Evolutionary conservation across 1,140 invertebrate species (phyloP).

Genomic region (Drosophila repleta): DNA sequence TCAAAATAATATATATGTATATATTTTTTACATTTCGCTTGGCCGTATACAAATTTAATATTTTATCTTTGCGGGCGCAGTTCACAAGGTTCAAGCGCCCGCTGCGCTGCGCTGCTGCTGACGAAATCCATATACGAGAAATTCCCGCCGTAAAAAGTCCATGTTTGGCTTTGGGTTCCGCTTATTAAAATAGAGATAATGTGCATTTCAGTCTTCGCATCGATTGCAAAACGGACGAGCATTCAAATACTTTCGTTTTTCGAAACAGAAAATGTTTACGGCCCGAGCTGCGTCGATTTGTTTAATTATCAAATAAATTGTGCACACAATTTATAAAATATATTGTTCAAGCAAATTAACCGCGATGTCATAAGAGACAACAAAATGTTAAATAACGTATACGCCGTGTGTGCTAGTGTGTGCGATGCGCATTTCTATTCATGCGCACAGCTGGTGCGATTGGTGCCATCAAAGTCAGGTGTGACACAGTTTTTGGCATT

Average conservation of each 20-base stretch:
- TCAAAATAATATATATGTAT: slow-evolving; percentile 6
- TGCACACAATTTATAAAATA: slow-evolving; percentile 45
- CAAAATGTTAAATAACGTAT: slow-evolving; percentile 73
- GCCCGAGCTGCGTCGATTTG: slow-evolving; percentile 35
- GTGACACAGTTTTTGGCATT: slow-evolving; percentile 76
- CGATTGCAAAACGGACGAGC: slow-evolving; percentile 10
- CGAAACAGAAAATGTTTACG: slow-evolving; percentile 6
- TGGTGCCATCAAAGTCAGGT: slow-evolving; percentile 64
- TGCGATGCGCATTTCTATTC: slow-evolving; percentile 70
- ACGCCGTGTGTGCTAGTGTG: slow-evolving; percentile 44
- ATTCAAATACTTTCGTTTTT: slow-evolving; percentile 61
- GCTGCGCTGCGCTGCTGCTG: neutral
- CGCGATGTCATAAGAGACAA: slow-evolving; percentile 62
- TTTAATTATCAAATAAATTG: slow-evolving; percentile 65
- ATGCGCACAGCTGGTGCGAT: slow-evolving; percentile 27
- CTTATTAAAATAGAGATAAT: neutral
- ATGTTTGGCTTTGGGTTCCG: neutral
- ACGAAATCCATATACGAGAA: slow-evolving; percentile 10
- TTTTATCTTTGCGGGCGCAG: slow-evolving; percentile 1
- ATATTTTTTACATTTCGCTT: slow-evolving; percentile 4
- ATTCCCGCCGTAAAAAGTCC: neutral
- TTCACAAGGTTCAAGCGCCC: slow-evolving; percentile 13
- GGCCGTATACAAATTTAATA: slow-evolving; percentile 7
- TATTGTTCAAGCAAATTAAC: slow-evolving; percentile 46
- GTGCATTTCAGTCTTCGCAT: neutral